A percentile compares a stretch with the other conserved stretches of the same genome.
Conservation (phyloP, 2,113 vertebrate species). For the pig (Sus scrofa) region T2T-Sscrofa CM000824.6:157332501-157333000, state of each 20-base stretch:
- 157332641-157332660: rapidly evolving
- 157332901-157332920: constrained; percentile 38
- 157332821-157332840: constrained; percentile 28
- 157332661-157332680: not conserved
- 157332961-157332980: constrained; percentile 38
- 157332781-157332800: constrained; percentile 75
- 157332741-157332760: not conserved
- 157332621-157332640: not conserved
- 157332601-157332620: not conserved
- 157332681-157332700: not conserved
- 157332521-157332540: not conserved
- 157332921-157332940: not conserved
- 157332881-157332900: constrained; percentile 49
- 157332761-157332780: constrained; percentile 59
- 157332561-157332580: not conserved
- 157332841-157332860: constrained; percentile 47
- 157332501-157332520: not conserved
- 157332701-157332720: constrained; percentile 21
- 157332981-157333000: not conserved
- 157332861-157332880: constrained; percentile 55
- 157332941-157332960: not conserved
- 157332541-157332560: not conserved
- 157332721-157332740: not conserved
- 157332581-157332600: not conserved
- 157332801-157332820: constrained; percentile 31